Evolutionary conservation across 2,113 vertebrate species (phyloP).

Genomic region (Poecilia latipinna): DNA sequence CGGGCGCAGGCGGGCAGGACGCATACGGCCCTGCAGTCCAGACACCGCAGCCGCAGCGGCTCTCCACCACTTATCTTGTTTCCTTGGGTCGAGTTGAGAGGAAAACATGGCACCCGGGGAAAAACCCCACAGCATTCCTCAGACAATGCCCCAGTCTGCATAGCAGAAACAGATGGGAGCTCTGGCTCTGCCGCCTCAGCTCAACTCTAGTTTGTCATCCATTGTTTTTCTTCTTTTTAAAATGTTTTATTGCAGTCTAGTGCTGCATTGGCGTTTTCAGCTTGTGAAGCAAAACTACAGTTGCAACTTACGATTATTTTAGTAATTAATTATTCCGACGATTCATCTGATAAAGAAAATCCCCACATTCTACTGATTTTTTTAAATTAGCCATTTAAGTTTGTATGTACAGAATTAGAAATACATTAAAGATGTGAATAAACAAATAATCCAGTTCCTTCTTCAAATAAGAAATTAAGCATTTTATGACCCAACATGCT

Average conservation of each 20-base stretch:
- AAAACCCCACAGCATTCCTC: slow-evolving; percentile 76
- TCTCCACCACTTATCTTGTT: slow-evolving; percentile 60
- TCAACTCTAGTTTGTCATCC: slow-evolving; percentile 38
- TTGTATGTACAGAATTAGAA: no score
- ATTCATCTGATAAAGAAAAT: no score
- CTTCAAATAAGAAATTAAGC: no score
- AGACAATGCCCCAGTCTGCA: slow-evolving; percentile 68
- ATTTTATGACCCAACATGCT: no score
- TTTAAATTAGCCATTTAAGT: no score
- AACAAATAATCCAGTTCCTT: no score
- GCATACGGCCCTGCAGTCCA: slow-evolving; percentile 21
- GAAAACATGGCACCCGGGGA: slow-evolving; percentile 38
- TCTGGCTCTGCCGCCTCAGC: slow-evolving; percentile 41
- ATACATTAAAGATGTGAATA: no score
- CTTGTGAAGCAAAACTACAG: slow-evolving; percentile 1
- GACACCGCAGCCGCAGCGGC: slow-evolving; percentile 31
- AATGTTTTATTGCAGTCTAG: slow-evolving; percentile 31
- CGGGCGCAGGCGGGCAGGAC: slow-evolving; percentile 26
- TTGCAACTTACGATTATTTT: no score
- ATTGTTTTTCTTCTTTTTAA: slow-evolving; percentile 27
- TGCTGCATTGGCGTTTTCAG: slow-evolving; percentile 37
- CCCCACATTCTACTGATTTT: no score
- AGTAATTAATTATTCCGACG: no score
- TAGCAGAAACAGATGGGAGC: slow-evolving; percentile 74
- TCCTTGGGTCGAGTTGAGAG: slow-evolving; percentile 59